A percentile compares a stretch with the other conserved stretches of the same genome.
phyloP scores from a whole-genome alignment of 2,888 invertebrate genomes.

The Hyalella azteca region DNA sequence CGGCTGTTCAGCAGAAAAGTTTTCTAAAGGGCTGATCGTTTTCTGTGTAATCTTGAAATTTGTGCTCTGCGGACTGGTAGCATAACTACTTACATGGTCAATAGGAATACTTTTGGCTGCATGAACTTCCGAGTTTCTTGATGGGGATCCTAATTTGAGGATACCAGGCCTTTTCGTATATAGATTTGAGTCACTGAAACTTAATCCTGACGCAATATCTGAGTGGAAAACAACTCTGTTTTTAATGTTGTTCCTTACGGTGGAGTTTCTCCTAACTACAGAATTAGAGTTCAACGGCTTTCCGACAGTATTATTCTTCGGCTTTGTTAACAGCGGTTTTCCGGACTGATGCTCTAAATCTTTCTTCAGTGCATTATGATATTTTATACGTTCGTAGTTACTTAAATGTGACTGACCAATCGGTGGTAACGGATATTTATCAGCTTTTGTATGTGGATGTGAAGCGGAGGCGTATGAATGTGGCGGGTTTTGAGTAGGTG shows the following conservation, averaged over 20 bases:
- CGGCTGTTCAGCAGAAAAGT: no score
- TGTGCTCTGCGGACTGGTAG: no score
- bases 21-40: no score
- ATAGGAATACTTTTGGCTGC: no score
- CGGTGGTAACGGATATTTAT: slow-evolving; percentile 5
- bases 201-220: neutral
- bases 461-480: no score
- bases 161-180: no score
- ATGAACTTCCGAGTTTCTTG: no score
- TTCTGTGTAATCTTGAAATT: no score
- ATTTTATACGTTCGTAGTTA: neutral
- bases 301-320: neutral
- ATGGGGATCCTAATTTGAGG: no score
- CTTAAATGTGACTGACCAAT: neutral
- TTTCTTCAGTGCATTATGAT: neutral
- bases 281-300: neutral
- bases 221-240: neutral
- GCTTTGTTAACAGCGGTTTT: neutral
- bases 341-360: neutral
- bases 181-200: neutral
- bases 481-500: no score
- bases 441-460: neutral
- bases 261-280: neutral
- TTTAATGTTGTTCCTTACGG: neutral
- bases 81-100: no score